A percentile compares a stretch with the other conserved stretches of the same genome.
Conservation (phyloP, 2,888 invertebrate genomes). For the Drosophila pegasa region DNA sequence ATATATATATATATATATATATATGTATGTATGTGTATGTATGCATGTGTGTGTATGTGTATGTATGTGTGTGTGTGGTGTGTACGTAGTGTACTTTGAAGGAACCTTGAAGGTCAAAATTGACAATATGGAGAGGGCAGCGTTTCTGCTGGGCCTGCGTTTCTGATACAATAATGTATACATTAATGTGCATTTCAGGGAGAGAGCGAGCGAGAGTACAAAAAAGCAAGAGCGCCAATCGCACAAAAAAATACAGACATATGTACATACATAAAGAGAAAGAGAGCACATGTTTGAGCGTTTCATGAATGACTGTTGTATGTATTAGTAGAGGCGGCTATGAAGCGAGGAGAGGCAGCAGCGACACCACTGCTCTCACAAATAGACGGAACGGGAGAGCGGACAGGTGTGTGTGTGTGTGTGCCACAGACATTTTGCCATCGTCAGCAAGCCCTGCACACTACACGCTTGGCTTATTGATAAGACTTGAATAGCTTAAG, state of each 20-base stretch:
- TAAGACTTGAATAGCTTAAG: background rate
- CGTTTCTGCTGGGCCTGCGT: conserved; percentile 49
- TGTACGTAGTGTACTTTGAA: conserved; percentile 78
- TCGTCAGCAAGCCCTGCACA: conserved; percentile 65
- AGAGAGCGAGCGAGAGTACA: conserved; percentile 11
- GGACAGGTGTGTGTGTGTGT: conserved; percentile 41
- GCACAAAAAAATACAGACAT: background rate
- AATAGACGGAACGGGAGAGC: conserved; percentile 2
- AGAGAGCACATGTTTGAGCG: conserved; percentile 31
- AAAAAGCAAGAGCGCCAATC: conserved; percentile 1
- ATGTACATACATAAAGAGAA: background rate
- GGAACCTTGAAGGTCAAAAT: conserved; percentile 85
- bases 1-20: too few species aligned
- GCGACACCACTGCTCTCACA: conserved; percentile 25
- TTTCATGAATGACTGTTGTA: conserved; percentile 41
- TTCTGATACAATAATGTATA: conserved; percentile 53
- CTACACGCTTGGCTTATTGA: conserved; percentile 26
- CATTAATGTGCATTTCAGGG: conserved; percentile 24
- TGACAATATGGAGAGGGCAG: conserved; percentile 80
- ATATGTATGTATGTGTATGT: conserved; percentile 16
- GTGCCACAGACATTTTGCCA: conserved; percentile 48
- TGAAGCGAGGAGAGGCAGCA: conserved; percentile 15
- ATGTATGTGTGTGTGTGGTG: conserved; percentile 19
- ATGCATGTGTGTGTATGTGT: conserved; percentile 4
- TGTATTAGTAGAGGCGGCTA: conserved; percentile 15